A percentile compares a stretch with the other conserved stretches of the same genome.
Evolutionary conservation across 2,113 vertebrate genomes (phyloP).

Genomic region (Corydoras sp.): DNA sequence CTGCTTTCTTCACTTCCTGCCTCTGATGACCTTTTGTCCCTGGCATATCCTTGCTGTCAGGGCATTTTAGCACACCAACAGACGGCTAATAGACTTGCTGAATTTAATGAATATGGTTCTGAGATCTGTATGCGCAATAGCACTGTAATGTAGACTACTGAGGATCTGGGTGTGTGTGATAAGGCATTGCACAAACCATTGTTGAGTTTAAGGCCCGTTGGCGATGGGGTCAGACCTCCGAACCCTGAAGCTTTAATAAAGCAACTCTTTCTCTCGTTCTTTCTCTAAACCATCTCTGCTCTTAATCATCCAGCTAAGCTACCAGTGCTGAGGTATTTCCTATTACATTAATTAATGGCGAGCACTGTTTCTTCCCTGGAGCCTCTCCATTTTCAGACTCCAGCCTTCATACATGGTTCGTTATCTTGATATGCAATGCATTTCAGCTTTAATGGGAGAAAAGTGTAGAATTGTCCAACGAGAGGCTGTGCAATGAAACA

Average conservation of each 20-base stretch:
- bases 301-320: slow-evolving; percentile 37
- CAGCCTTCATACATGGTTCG: slow-evolving; percentile 5
- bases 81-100: slow-evolving; percentile 14
- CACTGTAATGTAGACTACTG: neutral
- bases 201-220: slow-evolving; percentile 22
- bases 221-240: slow-evolving; percentile 15
- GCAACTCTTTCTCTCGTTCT: slow-evolving; percentile 1
- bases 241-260: slow-evolving; percentile 28
- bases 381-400: slow-evolving; percentile 24
- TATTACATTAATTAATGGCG: slow-evolving; percentile 33
- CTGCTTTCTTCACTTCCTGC: slow-evolving; percentile 20
- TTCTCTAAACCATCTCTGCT: slow-evolving; percentile 27
- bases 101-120: slow-evolving; percentile 30
- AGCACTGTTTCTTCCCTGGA: slow-evolving; percentile 20
- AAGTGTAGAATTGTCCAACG: neutral
- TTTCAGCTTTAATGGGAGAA: slow-evolving; percentile 23
- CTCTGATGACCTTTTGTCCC: slow-evolving; percentile 15
- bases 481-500: neutral
- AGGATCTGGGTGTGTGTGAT: slow-evolving; percentile 34
- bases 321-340: slow-evolving; percentile 34
- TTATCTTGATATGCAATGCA: slow-evolving; percentile 22
- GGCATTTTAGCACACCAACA: neutral
- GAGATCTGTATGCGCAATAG: slow-evolving; percentile 8
- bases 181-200: slow-evolving; percentile 19
- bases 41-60: neutral